Base-by-base conservation (phyloP, 2,797 vertebrate genomes). In the Nyctalus aviator region DNA sequence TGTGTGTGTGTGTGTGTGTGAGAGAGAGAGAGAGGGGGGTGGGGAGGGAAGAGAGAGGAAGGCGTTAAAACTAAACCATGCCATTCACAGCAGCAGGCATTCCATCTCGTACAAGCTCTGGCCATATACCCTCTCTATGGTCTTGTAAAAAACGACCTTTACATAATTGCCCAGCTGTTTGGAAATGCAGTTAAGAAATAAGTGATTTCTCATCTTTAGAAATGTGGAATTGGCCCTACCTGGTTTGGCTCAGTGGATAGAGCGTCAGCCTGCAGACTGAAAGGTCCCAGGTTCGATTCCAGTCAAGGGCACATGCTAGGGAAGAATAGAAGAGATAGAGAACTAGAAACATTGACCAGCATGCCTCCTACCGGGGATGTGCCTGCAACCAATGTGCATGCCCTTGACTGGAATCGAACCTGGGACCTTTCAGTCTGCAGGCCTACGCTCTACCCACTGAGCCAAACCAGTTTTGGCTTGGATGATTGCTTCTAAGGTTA, bases 141-240 rank as follows among this genome's bases (percentile, higher is more conserved):
- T 91, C 94, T 92, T 96, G 46, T 32, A 95, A 95, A 96, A 96
- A 96, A 81, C 2, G 82, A 94, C 88, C 87, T 87, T 82, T 77
- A 92, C 48, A 86, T 41, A 81, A 94, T 62, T 96, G 32, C 68
- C 73, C 94, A 96, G 94, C 96, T 97, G 88, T 96, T 96, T 96
- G 93, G 90, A 91, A 97, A 96, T 59, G 48, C 44, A 92, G 71
- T 62, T 4, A 25, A 68, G 84, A 72, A 94, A 86, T 37, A 84
- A 87, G 25, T 10, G 17, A 71, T 82, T 83, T 93, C 69, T 95
- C 64, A 84, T 87, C 41, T 75, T 25, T 76, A 44, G 76, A 92
- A 71, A 81, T 14, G 57, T 62, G 57, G 59, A 30, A 14, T 62
- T 13, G 12, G 25, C 59, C 27, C 27, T 30, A 27, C 27, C 59